Evolutionary conservation across 2,797 vertebrate genomes (phyloP).

Genomic region (Odontamblyopus lacepedii): DNA sequence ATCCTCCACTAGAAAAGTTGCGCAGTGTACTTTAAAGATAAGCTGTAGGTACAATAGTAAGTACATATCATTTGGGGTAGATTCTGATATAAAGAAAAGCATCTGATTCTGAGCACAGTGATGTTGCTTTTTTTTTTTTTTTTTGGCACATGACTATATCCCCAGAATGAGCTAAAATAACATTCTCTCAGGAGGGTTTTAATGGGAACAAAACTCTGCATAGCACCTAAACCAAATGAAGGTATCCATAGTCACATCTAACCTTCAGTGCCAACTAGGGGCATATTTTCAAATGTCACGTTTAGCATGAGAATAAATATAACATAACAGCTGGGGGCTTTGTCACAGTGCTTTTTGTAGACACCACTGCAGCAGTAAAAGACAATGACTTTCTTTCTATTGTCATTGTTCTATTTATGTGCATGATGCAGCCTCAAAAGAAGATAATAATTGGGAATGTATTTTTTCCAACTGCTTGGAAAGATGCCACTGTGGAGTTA

Average conservation of each 20-base stretch:
- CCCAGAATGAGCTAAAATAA: conserved; percentile 1
- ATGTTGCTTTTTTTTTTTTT: not conserved
- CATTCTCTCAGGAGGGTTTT: not conserved
- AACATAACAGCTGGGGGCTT: conserved; percentile 20
- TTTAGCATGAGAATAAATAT: conserved; percentile 39
- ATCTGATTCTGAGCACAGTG: not conserved
- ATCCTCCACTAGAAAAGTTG: no score
- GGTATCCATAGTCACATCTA: conserved; percentile 10
- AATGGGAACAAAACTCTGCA: conserved; percentile 26
- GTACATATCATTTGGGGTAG: not conserved
- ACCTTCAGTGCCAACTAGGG: not conserved
- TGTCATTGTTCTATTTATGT: conserved; percentile 26
- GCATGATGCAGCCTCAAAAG: conserved; percentile 14
- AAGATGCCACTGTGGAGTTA: conserved; percentile 27
- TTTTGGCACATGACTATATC: not conserved
- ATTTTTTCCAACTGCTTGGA: not conserved
- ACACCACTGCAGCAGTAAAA: conserved; percentile 16
- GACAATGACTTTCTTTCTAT: conserved; percentile 44
- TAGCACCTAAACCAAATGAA: conserved; percentile 26
- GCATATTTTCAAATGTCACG: conserved; percentile 41
- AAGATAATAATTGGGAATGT: conserved; percentile 12
- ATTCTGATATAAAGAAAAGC: not conserved
- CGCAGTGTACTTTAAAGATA: no score
- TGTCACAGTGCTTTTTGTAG: conserved; percentile 26
- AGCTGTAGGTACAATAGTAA: no score